Base-by-base conservation (phyloP, 2,797 vertebrate species). In the Etheostoma perlongum region DNA sequence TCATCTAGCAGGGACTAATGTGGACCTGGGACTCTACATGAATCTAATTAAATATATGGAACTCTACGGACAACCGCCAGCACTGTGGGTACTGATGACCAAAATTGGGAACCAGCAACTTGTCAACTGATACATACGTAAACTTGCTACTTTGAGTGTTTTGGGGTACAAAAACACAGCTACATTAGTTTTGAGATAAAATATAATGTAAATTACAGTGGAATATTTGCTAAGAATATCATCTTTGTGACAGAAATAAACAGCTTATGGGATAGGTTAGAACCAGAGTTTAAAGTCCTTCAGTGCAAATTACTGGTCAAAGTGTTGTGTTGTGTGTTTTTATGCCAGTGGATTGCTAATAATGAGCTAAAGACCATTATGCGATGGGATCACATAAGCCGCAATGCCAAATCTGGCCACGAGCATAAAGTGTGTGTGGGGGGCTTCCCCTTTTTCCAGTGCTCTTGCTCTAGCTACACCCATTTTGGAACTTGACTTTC, bases 21-120 rank as follows among this genome's bases (percentile, higher is more conserved):
- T 13, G 18, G 44, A 52, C 46, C 42, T 8, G 55, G 9, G 18
- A 65, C 48, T 59, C 42, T 16, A 69, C 13, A 42, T n/a, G 25
- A 58, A 25, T 55, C 40, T 54, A 58, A 55, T 74, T 47, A 65
- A 65, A 68, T 51, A 33, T 13, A 68, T 4, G 16, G 23, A 19
- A 5, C 8, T 3, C 4, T 5, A 40, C 3, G 12, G 19, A 49
- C 63, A 23, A 23, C 3, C 19, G 52, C 25, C 18, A 40, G 36
- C 36, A 11, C 25, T 7, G 13, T n/a, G 57, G 33, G 8, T 70
- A 10, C 11, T 60, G 57, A 51, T 4, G 21, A 16, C 18, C 52
- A 15, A 30, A 61, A 44, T 8, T 51, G 16, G 19, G 15, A 69
- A 36, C n/a, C 12, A 49, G 54, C 42, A 44, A 44, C 11, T 13